A percentile compares a stretch with the other conserved stretches of the same genome.
These are phyloP conservation scores for Temnopleurus reevesii DNA, from an alignment of 53 echinoderm and acorn worm species.

Conservation along the genomic window DNA sequence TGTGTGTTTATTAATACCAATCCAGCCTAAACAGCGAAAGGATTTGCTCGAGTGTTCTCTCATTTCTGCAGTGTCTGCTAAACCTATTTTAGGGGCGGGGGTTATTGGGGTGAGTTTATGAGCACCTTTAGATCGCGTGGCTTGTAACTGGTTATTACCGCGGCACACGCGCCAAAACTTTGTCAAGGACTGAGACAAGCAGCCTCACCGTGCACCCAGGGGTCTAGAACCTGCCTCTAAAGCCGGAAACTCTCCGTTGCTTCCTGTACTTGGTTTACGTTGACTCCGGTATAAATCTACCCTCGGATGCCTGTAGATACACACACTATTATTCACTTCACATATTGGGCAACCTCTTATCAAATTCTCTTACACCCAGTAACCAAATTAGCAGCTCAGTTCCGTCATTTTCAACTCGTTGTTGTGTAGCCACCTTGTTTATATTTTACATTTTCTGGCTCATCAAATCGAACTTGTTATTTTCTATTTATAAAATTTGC, in stretches of 20 bases:
- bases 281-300: conserved; percentile 64
- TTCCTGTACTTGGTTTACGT: conserved; percentile 61
- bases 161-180: conserved; percentile 58
- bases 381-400: conserved; percentile 48
- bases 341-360: conserved; percentile 40
- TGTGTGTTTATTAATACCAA: conserved; percentile 31
- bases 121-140: conserved; percentile 42
- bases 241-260: conserved; percentile 62
- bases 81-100: conserved; percentile 60
- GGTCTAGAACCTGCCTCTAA: conserved; percentile 48
- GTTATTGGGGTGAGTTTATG: conserved; percentile 43
- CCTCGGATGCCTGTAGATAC: conserved; percentile 56
- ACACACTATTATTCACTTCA: conserved; percentile 45
- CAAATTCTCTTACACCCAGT: conserved; percentile 38
- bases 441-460: conserved; percentile 15
- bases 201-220: conserved; percentile 56
- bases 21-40: background rate
- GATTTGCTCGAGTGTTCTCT: background rate
- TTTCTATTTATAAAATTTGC: conserved; percentile 9
- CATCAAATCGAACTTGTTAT: conserved; percentile 4
- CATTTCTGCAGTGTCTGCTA: conserved; percentile 59
- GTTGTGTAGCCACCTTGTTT: conserved; percentile 34
- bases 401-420: conserved; percentile 29
- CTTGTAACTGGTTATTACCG: conserved; percentile 34
- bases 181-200: conserved; percentile 56